Base-by-base conservation (phyloP, 2,113 vertebrate genomes). In the Amazona guildingii region DNA sequence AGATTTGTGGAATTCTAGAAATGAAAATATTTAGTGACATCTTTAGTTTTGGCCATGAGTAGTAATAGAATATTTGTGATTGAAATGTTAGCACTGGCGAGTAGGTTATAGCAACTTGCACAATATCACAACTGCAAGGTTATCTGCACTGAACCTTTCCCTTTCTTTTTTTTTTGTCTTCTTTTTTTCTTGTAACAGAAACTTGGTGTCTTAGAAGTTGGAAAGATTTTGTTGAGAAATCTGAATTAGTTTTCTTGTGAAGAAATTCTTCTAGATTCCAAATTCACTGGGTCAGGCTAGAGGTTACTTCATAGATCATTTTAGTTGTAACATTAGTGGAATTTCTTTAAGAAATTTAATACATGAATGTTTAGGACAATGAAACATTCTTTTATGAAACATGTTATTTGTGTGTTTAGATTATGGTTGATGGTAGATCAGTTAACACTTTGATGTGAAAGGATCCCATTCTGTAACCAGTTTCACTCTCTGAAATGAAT, bases 1-100 rank as follows among this genome's bases (percentile, higher is more conserved):
- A 94, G 82, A 95, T 75, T 39, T 79, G 33, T 86, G 94, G 88
- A 96, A 97, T 97, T 94, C 76, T 62, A 84, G 49, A 91, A 95
- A 90, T 84, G n/a, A 86, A 93, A 96, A 54, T 94, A 88, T 86
- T 83, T 79, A 67, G 49, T 94, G 74, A 96, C 76, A 93, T 88
- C 69, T 83, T 95, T 46, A 54, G 27, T 84, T 95, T 91, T 90
- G 46, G 37, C 68, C 35, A 63, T 86, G 81, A 83, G 51, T 92
- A 83, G 69, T 79, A 83, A 57, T 48, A 46, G 93, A 93, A 72
- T 85, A 37, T 66, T 95, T 95, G 72, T 79, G 78, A 88, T 72
- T 81, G 29, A 93, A 64, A 76, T 69, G 51, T 68, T 90, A 90
- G 44, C 6, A 5, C 79, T 95, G 95, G 89, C 86, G 70, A 86